Conservation (phyloP, 2,113 vertebrate species). For the Lichenostomus cassidix region DNA sequence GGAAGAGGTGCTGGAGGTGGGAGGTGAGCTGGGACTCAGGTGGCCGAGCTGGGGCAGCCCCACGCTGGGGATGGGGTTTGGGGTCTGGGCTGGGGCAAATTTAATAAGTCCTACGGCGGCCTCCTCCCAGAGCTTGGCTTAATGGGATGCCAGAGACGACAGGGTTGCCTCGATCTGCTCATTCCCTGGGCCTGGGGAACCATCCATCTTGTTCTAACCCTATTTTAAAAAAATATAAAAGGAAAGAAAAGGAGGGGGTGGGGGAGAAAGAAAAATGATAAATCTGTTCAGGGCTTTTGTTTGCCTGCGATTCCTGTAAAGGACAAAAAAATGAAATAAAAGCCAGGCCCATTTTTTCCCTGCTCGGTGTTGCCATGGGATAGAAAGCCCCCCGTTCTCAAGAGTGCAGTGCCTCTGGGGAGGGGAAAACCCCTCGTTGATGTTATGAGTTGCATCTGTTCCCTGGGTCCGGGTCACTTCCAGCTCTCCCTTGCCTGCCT, state of each 20-base stretch:
- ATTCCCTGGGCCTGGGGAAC: constrained; percentile 18
- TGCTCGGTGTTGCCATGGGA: constrained; percentile 65
- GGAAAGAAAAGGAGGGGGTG: constrained; percentile 63
- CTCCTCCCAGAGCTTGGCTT: constrained; percentile 20
- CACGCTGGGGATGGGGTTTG: rapidly evolving
- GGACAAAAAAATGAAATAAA: constrained; percentile 53
- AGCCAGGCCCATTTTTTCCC: constrained; percentile 52
- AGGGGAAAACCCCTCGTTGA: background rate
- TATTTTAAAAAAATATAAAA: constrained; percentile 66
- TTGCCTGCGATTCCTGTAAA: constrained; percentile 36
- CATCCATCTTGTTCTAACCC: constrained; percentile 69
- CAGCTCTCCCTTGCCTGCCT: background rate
- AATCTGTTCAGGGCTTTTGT: constrained; percentile 59
- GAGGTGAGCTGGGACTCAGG: background rate
- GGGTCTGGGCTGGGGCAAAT: background rate
- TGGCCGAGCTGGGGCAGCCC: background rate
- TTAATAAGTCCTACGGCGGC: background rate
- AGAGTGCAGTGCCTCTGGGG: constrained; percentile 14
- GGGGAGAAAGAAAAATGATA: constrained; percentile 64
- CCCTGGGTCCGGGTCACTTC: constrained; percentile 7
- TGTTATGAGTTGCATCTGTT: constrained; percentile 56
- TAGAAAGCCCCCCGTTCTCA: constrained; percentile 33
- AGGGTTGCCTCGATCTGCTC: constrained; percentile 24
- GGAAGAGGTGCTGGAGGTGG: background rate
- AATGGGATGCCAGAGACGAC: constrained; percentile 45